These are phyloP conservation scores for Centroberyx gerrardi DNA, from an alignment of 2,797 vertebrate genomes.

Conservation along the genomic window DNA sequence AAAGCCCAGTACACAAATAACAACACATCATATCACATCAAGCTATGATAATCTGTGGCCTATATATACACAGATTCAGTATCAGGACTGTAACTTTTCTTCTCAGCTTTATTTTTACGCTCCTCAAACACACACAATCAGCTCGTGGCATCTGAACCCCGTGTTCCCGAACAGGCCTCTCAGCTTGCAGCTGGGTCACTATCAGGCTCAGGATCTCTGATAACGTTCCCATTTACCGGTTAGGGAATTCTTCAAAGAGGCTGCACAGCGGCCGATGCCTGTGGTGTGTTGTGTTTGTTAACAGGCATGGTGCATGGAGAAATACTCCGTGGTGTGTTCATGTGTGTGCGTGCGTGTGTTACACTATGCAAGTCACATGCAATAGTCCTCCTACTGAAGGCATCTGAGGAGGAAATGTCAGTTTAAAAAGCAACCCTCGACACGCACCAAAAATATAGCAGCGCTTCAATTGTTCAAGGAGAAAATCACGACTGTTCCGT, in stretches of 20 bases:
- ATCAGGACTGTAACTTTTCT: slow-evolving; percentile 30
- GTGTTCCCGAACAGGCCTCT: slow-evolving; percentile 57
- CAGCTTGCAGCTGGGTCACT: slow-evolving; percentile 49
- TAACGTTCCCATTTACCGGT: slow-evolving; percentile 72
- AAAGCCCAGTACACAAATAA: slow-evolving; percentile 56
- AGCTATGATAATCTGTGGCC: slow-evolving; percentile 37
- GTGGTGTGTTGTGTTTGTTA: slow-evolving; percentile 54
- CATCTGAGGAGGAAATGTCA: slow-evolving; percentile 21
- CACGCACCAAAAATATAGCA: slow-evolving; percentile 7
- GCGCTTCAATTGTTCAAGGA: background rate
- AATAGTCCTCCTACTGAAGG: slow-evolving; percentile 1
- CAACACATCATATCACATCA: slow-evolving; percentile 69
- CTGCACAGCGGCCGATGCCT: slow-evolving; percentile 22
- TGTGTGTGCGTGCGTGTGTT: slow-evolving; percentile 28
- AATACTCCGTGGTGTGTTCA: slow-evolving; percentile 33
- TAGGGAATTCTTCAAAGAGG: slow-evolving; percentile 75
- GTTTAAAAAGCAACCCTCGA: background rate
- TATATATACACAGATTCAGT: slow-evolving; percentile 1
- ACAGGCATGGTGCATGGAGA: slow-evolving; percentile 46
- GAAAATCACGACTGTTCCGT: slow-evolving; percentile 8
- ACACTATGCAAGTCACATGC: slow-evolving; percentile 14
- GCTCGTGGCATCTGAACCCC: slow-evolving; percentile 56
- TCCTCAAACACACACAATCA: slow-evolving; percentile 50
- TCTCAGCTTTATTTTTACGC: slow-evolving; percentile 52
- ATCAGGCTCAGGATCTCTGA: slow-evolving; percentile 70